Conservation (phyloP, 1,140 invertebrate genomes). For the Drosophila persimilis region DNA sequence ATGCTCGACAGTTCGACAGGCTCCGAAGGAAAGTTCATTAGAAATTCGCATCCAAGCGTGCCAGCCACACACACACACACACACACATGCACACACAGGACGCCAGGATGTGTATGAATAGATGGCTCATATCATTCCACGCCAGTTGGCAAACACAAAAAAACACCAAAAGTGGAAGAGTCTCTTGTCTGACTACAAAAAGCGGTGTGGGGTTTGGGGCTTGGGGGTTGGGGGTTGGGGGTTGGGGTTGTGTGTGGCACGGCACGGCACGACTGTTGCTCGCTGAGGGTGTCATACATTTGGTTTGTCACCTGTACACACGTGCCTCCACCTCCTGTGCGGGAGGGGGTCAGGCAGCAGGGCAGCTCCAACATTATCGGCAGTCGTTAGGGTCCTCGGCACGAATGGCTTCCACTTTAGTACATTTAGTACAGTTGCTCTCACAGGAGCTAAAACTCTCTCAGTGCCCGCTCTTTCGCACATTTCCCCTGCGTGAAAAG, state of each 20-base stretch:
- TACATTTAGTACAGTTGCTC: conserved; percentile 35
- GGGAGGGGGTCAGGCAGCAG: conserved; percentile 4
- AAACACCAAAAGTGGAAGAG: conserved; percentile 14
- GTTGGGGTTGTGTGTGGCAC: conserved; percentile 11
- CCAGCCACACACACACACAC: conserved; percentile 23
- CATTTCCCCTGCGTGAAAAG: conserved; percentile 60
- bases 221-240: neutral
- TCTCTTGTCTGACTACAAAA: conserved; percentile 42
- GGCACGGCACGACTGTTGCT: conserved; percentile 12
- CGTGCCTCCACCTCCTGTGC: conserved; percentile 3
- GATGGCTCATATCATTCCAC: conserved; percentile 65
- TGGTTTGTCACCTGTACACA: conserved; percentile 66
- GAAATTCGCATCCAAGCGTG: conserved; percentile 47
- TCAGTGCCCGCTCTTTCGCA: conserved; percentile 8
- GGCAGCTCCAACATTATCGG: too few species aligned
- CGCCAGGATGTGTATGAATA: conserved; percentile 25
- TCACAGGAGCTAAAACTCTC: conserved; percentile 7
- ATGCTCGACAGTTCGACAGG: conserved; percentile 67
- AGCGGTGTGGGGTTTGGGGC: conserved; percentile 24
- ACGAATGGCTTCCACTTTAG: neutral
- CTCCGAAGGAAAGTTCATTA: conserved; percentile 62
- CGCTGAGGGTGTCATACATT: conserved; percentile 59
- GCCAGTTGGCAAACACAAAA: conserved; percentile 74
- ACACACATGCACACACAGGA: neutral
- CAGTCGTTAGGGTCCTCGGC: too few species aligned